Conservation (phyloP, 2,797 vertebrate genomes). For the Nasua narica region DNA sequence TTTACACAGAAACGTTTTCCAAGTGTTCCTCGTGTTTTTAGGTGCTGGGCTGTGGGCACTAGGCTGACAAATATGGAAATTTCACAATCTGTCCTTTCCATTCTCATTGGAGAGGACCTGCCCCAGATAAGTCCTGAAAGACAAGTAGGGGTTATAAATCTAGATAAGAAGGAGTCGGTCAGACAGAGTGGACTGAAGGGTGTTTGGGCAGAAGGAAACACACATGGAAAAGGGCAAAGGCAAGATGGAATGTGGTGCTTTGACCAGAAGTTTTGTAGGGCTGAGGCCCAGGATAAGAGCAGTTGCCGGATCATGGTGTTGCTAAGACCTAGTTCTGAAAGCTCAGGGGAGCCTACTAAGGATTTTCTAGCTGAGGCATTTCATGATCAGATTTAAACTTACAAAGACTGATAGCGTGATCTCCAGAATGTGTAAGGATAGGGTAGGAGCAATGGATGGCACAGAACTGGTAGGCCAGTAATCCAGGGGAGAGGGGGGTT, state of each 20-base stretch:
- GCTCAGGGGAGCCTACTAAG: neutral
- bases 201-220: neutral
- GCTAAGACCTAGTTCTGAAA: neutral
- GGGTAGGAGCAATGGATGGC: neutral
- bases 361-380: neutral
- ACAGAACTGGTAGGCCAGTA: neutral
- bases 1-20: neutral
- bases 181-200: neutral
- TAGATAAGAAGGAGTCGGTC: neutral
- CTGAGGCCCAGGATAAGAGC: neutral
- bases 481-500: neutral
- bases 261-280: too few species aligned
- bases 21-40: neutral
- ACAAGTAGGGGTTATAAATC: neutral
- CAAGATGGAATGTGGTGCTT: neutral
- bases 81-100: neutral
- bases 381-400: neutral
- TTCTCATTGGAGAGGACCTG: neutral
- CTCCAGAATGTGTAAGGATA: neutral
- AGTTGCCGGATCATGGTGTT: neutral
- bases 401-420: neutral
- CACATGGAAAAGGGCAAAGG: neutral
- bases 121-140: neutral
- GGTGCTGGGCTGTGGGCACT: neutral
- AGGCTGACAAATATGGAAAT: neutral